Evolutionary conservation across 2,797 vertebrate genomes (phyloP).

Genomic region (Macropus fuliginosus): DNA sequence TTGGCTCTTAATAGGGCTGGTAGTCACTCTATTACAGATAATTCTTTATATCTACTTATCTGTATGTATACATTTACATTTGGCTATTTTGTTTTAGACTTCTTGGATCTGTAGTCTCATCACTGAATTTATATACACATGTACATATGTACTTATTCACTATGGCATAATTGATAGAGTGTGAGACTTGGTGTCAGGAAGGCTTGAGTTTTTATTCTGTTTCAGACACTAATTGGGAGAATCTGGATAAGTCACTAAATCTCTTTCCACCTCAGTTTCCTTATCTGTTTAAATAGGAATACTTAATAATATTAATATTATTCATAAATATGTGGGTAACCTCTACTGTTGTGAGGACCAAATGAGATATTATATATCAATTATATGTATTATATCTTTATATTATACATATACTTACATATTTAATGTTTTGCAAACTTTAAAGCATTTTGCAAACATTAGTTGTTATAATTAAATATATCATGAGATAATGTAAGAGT

Average conservation of each 20-base stretch:
- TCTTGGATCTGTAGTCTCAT: not conserved
- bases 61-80: not conserved
- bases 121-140: not conserved
- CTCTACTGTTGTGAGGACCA: not conserved
- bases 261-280: not conserved
- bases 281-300: not conserved
- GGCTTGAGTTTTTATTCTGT: not conserved
- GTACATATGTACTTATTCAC: not conserved
- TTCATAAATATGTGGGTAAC: not conserved
- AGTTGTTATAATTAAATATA: not conserved
- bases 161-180: not conserved
- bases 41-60: not conserved
- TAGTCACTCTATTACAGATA: not conserved
- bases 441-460: not conserved
- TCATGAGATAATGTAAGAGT: not conserved
- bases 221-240: not conserved
- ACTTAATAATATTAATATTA: not conserved
- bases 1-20: constrained; percentile 5
- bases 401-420: not conserved
- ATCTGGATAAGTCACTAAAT: not conserved
- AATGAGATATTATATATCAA: not conserved
- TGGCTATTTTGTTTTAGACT: not conserved
- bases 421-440: not conserved
- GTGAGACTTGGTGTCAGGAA: not conserved
- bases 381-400: not conserved